Conservation (phyloP, 2,888 invertebrate genomes). For the Boloria selene region DNA sequence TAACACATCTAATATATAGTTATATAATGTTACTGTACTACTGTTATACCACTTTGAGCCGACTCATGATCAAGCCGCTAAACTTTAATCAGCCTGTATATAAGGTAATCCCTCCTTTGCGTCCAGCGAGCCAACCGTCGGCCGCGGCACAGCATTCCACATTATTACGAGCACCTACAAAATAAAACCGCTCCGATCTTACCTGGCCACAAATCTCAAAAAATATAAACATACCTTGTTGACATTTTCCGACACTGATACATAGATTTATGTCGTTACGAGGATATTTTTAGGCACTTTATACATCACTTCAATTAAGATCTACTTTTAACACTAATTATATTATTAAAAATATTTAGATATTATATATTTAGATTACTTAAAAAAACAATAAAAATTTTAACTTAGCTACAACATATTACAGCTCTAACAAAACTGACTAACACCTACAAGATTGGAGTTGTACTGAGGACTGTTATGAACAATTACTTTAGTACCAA, state of each 20-base stretch:
- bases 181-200: conserved; percentile 71
- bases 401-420: too few species aligned
- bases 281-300: not conserved
- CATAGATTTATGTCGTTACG: conserved; percentile 40
- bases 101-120: conserved; percentile 50
- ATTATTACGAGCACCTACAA: conserved; percentile 71
- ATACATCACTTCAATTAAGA: not conserved
- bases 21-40: too few species aligned
- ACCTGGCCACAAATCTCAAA: conserved; percentile 64
- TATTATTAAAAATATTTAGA: not conserved
- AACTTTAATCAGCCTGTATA: conserved; percentile 54
- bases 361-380: conserved; percentile 11
- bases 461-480: conserved; percentile 50
- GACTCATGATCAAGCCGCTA: too few species aligned
- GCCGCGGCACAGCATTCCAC: conserved; percentile 68
- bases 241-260: conserved; percentile 61
- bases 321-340: not conserved
- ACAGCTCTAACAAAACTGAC: conserved; percentile 35
- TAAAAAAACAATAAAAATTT: too few species aligned
- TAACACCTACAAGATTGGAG: conserved; percentile 50
- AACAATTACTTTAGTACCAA: conserved; percentile 45
- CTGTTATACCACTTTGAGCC: too few species aligned
- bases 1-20: too few species aligned
- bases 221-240: conserved; percentile 58
- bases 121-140: conserved; percentile 54